These are phyloP conservation scores for Chiridota heheva DNA, from an alignment of 35 echinoderm and acorn worm species.

Conservation along the genomic window DNA sequence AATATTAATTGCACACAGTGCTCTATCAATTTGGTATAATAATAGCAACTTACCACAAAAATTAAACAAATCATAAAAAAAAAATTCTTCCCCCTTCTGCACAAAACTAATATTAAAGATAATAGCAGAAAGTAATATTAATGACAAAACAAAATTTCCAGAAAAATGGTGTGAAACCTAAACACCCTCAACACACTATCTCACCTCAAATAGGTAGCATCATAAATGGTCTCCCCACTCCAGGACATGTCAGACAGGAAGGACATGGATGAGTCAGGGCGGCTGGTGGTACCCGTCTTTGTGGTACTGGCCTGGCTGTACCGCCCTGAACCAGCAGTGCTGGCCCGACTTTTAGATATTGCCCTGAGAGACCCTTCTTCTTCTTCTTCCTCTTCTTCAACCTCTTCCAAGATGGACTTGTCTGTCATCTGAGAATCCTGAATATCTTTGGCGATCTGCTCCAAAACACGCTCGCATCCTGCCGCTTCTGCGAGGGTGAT, in stretches of 20 bases:
- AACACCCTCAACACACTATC: too few species aligned
- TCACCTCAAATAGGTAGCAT: conserved; percentile 84
- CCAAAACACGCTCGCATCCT: conserved; percentile 80
- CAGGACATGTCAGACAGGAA: conserved; percentile 88
- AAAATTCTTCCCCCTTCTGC: too few species aligned
- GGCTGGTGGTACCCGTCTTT: conserved; percentile 13
- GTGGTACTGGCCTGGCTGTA: conserved; percentile 24
- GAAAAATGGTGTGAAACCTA: too few species aligned
- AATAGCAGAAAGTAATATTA: too few species aligned
- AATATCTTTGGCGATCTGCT: conserved; percentile 68
- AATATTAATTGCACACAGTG: too few species aligned
- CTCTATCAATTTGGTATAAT: too few species aligned
- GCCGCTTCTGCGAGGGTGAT: conserved; percentile 88
- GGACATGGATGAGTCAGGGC: conserved; percentile 70
- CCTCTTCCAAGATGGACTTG: background rate
- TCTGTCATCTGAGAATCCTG: conserved; percentile 31
- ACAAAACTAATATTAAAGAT: too few species aligned
- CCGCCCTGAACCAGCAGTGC: conserved; percentile 38
- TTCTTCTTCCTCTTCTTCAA: background rate
- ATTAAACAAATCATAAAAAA: too few species aligned
- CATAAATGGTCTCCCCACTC: conserved; percentile 70
- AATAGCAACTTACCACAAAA: too few species aligned
- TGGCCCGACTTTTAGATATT: conserved; percentile 49
- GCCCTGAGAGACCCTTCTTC: conserved; percentile 12
- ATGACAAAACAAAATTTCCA: too few species aligned